These are phyloP conservation scores for Phortica magna DNA, from an alignment of 2,888 invertebrate genomes.

Conservation along the genomic window DNA sequence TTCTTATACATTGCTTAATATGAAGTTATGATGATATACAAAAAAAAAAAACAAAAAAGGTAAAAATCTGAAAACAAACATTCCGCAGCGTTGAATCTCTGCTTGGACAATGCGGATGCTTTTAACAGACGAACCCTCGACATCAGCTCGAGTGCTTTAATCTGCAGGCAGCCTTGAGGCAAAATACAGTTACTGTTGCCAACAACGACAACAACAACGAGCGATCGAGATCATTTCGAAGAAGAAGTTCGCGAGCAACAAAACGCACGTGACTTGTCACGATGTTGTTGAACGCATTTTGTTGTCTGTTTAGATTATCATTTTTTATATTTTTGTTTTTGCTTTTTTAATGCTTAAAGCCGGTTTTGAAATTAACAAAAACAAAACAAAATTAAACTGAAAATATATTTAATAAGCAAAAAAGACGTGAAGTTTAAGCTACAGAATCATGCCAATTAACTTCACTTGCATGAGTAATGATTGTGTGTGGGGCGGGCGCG, in stretches of 20 bases:
- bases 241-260: neutral
- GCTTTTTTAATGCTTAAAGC: neutral
- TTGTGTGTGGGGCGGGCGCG: too few species aligned
- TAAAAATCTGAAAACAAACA: neutral
- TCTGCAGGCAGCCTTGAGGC: conserved; percentile 19
- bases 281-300: neutral
- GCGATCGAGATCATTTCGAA: neutral
- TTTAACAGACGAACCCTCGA: neutral
- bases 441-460: too few species aligned
- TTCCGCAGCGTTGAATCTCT: neutral
- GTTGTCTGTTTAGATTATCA: neutral
- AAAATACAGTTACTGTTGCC: conserved; percentile 20
- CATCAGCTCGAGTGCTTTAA: conserved; percentile 21
- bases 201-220: neutral
- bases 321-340: neutral
- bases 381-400: neutral
- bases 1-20: too few species aligned
- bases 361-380: neutral
- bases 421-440: too few species aligned
- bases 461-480: too few species aligned
- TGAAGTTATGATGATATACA: neutral
- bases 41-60: neutral
- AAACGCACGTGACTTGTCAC: conserved; percentile 28
- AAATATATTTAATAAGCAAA: neutral
- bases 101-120: conserved; percentile 23